Evolutionary conservation across 2,888 invertebrate genomes (phyloP).

Genomic region (Ceramica pisi): DNA sequence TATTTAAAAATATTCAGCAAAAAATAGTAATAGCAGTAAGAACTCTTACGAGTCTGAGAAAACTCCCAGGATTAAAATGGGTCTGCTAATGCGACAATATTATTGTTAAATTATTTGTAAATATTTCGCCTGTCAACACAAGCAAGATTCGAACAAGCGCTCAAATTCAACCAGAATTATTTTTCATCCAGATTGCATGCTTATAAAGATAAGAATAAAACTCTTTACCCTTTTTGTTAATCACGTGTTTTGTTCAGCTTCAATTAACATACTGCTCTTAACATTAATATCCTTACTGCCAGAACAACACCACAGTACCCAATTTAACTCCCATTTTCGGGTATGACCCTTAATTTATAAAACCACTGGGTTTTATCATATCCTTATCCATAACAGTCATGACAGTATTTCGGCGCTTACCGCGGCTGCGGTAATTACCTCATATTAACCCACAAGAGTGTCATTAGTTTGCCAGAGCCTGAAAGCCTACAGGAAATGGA

Average conservation of each 20-base stretch:
- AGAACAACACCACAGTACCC: slow-evolving; percentile 17
- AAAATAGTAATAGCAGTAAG: too few species aligned
- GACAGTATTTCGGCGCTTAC: slow-evolving; percentile 53
- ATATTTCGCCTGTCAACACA: too few species aligned
- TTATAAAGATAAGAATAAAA: too few species aligned
- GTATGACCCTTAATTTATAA: slow-evolving; percentile 48
- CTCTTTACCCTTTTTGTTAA: neutral
- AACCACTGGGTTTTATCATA: slow-evolving; percentile 42
- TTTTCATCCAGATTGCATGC: neutral
- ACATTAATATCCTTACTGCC: slow-evolving; percentile 15
- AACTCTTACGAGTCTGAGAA: too few species aligned
- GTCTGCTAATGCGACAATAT: too few species aligned
- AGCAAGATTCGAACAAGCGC: too few species aligned
- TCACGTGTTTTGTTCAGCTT: neutral
- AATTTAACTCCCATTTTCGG: slow-evolving; percentile 42
- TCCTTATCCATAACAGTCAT: slow-evolving; percentile 62
- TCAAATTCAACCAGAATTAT: neutral
- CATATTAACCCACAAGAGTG: slow-evolving; percentile 59
- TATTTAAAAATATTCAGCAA: too few species aligned
- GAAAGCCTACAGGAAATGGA: slow-evolving; percentile 54
- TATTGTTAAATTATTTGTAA: too few species aligned
- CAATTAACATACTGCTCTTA: slow-evolving; percentile 5
- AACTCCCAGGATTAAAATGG: too few species aligned
- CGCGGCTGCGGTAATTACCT: slow-evolving; percentile 52
- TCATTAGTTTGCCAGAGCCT: slow-evolving; percentile 50